phyloP scores from a whole-genome alignment of 1,140 invertebrate species.

The Ooceraea biroi region DNA sequence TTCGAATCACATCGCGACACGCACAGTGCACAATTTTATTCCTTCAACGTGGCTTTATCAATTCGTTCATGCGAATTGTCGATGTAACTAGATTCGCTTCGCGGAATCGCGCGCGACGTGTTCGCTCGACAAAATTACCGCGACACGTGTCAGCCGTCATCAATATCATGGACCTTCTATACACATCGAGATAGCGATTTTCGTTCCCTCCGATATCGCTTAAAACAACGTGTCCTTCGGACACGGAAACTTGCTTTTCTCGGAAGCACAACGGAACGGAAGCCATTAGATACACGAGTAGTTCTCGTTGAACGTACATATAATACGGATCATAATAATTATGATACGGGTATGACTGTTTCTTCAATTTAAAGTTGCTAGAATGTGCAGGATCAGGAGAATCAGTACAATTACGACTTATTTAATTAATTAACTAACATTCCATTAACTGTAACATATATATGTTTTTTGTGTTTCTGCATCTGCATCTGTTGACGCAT shows the following conservation, averaged over 20 bases:
- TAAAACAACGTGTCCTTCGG: background rate
- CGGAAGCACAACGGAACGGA: background rate
- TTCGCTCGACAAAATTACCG: background rate
- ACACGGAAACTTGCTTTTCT: constrained; percentile 3
- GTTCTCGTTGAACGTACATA: background rate
- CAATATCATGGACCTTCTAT: background rate
- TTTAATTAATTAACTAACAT: no score
- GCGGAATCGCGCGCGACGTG: constrained; percentile 5
- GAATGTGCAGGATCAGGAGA: no score
- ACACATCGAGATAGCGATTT: constrained; percentile 1
- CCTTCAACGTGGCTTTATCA: background rate
- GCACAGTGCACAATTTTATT: no score
- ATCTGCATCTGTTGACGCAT: no score
- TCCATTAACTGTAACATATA: no score
- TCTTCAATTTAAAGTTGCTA: no score
- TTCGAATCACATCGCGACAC: no score
- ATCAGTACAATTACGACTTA: no score
- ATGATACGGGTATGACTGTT: no score
- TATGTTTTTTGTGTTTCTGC: no score
- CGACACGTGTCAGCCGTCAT: background rate
- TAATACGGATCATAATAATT: background rate
- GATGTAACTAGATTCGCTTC: background rate
- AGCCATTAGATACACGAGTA: background rate
- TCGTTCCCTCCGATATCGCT: background rate
- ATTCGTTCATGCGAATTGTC: constrained; percentile 8